Base-by-base conservation (phyloP, 1,140 invertebrate species). In the Megalopta genalis region DNA sequence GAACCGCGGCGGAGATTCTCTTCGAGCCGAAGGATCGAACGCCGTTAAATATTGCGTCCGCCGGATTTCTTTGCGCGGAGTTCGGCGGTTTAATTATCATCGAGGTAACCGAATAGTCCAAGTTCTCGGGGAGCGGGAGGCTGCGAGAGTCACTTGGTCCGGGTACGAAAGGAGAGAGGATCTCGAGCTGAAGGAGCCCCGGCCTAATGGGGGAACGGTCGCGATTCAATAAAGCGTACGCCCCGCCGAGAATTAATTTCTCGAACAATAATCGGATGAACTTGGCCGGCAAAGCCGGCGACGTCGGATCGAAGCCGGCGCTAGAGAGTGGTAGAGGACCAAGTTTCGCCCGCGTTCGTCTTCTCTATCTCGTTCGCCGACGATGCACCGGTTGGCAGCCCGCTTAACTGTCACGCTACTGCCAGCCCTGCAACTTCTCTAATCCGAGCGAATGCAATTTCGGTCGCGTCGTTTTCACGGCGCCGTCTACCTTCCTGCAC, bases 371-470 rank as follows among this genome's bases (percentile, higher is more conserved):
- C 10, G 10, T 46, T 46, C 0, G 42, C 10, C 52, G 54, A 73
- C 69, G 32, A 68, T 73, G 73, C 71, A 54, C 18, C 18, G 21
- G 21, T 37, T 57, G 49, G 52, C 54, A 25, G 23, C 21, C n/a
- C n/a, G 69, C 49, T 80, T 75, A 74, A 69, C 68, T 74, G 57
- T 52, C 54, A 68, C 59, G 59, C 60, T 62, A 21, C 72, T n/a
- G 49, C 5, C 14, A 37, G n/a, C 62, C 39, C 52, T 32, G 49
- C 46, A 90, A 89, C 81, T 90, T 83, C 77, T 42, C 86, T 89
- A 88, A 90, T 90, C 87, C 86, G 54, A 54, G 63, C 54, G 68
- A 80, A 85, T 79, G 86, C 85, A 88, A 90, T 89, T 88, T 87
- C 72, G 79, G 64, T 52, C 27, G 46, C 62, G 9, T 2, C n/a